Base-by-base conservation (phyloP, 2,888 invertebrate genomes). In the Patella ulyssiponensis region DNA sequence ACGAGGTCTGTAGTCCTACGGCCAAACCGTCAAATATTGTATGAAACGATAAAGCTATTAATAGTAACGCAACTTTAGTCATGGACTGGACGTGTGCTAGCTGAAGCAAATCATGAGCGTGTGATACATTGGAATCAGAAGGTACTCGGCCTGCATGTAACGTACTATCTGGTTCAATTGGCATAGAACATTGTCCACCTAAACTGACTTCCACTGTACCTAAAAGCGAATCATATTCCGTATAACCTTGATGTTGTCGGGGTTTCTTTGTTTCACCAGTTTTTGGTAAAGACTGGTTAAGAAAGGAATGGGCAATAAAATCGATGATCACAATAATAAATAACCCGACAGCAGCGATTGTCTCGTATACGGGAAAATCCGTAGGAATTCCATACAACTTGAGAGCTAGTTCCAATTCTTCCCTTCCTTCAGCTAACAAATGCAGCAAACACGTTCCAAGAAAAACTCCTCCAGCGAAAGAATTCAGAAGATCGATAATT, bases 1-100 rank as follows among this genome's bases (percentile, higher is more conserved):
- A 76, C 52, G 87, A 86, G 12, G 84, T 77, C 81, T 93, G 92
- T 17, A 94, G 88, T 0, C 93, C 93, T 76, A 94, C 87, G 11
- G 93, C 93, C 69, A 94, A 86, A 2, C 94, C 94, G 86, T 94
- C 94, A 84, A 94, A 93, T 9, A 93, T 86, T 14, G 93, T 93
- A 85, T 94, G 94, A 2, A 94, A 84, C 1, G 93, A 93, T 0
- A 94, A 87, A 9, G 93, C 93, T 14, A 92, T 81, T 2, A 93
- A 88, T 9, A 94, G 89, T 20, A 93, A 85, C 9, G 93, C 77
- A 0, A 44, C 44, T 44, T 44, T 44, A 44, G 44, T 44, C 44
- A 9, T 44, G 7, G 44, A 44, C 9, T 44, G 44, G 44, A 9
- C 9, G 44, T 44, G 7, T 44, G 44, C 44, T 1, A 44, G 44